Percentiles rank a stretch among this genome's conserved stretches.
These are phyloP conservation scores for Leptinotarsa haldemani DNA, from an alignment of 2,888 invertebrate species.

Conservation along the genomic window DNA sequence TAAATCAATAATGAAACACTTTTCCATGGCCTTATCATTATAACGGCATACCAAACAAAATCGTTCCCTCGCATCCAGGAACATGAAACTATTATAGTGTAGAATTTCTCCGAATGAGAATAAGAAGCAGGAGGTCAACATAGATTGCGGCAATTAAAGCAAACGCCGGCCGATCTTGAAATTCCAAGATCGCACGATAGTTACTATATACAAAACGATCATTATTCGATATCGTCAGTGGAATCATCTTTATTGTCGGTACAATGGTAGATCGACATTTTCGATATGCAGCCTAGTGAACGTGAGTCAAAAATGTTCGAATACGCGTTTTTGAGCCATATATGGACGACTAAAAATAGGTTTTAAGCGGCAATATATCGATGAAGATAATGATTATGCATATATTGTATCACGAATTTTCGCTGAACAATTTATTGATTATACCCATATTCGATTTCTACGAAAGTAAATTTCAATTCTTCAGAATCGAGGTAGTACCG, in stretches of 20 bases:
- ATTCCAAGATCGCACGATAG: conserved; percentile 27
- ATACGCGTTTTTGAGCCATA: background rate
- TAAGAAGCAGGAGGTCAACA: conserved; percentile 1
- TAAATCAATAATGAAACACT: too few species aligned
- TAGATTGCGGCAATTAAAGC: conserved; percentile 15
- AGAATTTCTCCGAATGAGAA: background rate
- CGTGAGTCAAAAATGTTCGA: background rate
- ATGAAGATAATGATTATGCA: too few species aligned
- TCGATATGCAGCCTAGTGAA: conserved; percentile 2
- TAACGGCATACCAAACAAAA: background rate
- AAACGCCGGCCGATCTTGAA: conserved; percentile 25
- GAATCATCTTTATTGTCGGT: conserved; percentile 18
- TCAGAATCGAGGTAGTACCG: too few species aligned
- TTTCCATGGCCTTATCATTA: background rate
- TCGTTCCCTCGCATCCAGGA: background rate
- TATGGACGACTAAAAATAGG: background rate
- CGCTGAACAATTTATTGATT: too few species aligned
- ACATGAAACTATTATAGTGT: background rate
- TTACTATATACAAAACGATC: conserved; percentile 20
- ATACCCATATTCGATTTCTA: too few species aligned
- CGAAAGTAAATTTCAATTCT: too few species aligned
- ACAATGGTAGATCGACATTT: conserved; percentile 23
- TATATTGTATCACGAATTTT: too few species aligned
- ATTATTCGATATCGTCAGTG: conserved; percentile 20
- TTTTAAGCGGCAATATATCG: too few species aligned